Base-by-base conservation (phyloP, 2,797 vertebrate species). In the Phrynocephalus guinanensis region DNA sequence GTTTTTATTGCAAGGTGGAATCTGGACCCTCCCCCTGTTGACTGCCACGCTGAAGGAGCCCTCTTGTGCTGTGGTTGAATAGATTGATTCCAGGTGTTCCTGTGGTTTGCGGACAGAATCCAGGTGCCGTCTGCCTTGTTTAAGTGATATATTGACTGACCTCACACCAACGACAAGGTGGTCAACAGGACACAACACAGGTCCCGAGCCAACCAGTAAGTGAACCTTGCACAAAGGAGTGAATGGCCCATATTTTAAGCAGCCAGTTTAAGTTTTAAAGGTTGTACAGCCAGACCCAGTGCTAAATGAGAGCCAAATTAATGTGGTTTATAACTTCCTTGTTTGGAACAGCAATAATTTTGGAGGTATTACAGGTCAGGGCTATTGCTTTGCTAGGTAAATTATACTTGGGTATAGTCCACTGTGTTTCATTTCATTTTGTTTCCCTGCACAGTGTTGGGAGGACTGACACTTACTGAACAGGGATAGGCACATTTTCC, bases 21-120 rank as follows among this genome's bases (percentile, higher is more conserved):
- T 77, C 0, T 63, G 15, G 30, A 83, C 52, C 77, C 77, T 52
- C 6, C 60, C 73, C 77, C 52, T 10, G 7, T 33, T 38, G 30
- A 63, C 7, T 63, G n/a, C 71, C 1, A 30, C 89, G 93, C 82
- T 88, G 84, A 92, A 91, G 88, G 86, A 48, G 44, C 77, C 71
- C 44, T 85, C 82, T 86, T 90, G 73, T 88, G 70, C 72, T 80
- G 72, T 24, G 89, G 84, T 52, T 90, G 84, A 68, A 66, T 78
- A 73, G 90, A 73, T 82, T 90, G 87, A 89, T 93, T 88, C 87
- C 93, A 93, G 89, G 88, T 90, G 91, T 86, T 91, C 79, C 71
- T 82, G 79, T 86, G 76, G 91, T 90, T 86, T 84, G 24, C 0
- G 82, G 86, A 91, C 78, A 86, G 3, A 88, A 90, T 87, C 92